These are phyloP conservation scores for Semibalanus balanoides DNA, from an alignment of 1,140 invertebrate species.

Conservation along the genomic window DNA sequence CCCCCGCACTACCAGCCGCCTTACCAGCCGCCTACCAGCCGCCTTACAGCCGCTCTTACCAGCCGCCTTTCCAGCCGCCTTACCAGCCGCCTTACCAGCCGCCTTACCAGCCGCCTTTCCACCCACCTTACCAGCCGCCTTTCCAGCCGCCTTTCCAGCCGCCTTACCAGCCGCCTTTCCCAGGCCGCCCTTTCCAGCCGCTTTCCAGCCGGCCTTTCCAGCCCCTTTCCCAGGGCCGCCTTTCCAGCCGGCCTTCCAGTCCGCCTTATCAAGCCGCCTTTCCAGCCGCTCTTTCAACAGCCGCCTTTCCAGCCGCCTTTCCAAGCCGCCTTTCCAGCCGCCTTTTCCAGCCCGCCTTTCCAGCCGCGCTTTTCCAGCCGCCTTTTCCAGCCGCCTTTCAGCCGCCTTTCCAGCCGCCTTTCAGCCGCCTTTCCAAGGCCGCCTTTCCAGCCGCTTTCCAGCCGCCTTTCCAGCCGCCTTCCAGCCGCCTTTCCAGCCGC, in stretches of 20 bases:
- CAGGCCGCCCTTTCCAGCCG: too few relatives aligned
- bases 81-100: neutral
- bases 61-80: neutral
- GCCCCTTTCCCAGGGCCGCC: too few relatives aligned
- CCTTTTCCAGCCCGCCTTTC: slow-evolving; percentile 7
- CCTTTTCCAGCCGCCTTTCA: neutral
- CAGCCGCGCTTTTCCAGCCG: neutral
- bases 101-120: neutral
- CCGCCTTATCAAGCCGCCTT: too few relatives aligned
- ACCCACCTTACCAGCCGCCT: slow-evolving; percentile 3
- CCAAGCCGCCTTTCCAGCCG: neutral
- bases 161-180: slow-evolving; percentile 4
- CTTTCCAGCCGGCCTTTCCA: slow-evolving; percentile 3
- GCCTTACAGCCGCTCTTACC: too few relatives aligned
- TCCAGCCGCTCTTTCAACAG: too few relatives aligned
- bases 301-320: neutral
- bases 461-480: slow-evolving; percentile 5
- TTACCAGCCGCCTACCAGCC: too few relatives aligned
- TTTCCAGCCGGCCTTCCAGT: too few relatives aligned
- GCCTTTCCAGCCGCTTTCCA: too few relatives aligned
- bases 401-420: neutral
- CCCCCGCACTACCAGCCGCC: too few relatives aligned
- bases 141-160: neutral
- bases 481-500: slow-evolving; percentile 1
- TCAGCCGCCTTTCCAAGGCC: too few relatives aligned